phyloP scores from a whole-genome alignment of 2,888 invertebrate genomes.

The Drosophila borborema region DNA sequence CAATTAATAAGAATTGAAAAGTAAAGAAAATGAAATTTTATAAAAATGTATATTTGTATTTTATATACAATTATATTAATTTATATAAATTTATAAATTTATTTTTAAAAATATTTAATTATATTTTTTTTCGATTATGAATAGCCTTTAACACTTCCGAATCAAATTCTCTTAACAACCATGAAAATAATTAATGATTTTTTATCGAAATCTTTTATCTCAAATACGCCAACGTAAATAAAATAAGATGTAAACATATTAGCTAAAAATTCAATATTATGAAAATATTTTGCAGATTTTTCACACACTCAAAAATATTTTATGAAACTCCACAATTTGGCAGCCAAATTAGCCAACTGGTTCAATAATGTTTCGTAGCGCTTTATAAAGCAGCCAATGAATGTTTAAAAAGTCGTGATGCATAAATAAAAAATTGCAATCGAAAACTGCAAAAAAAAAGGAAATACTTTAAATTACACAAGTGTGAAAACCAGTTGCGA shows the following conservation, averaged over 20 bases:
- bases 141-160: background rate
- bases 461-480: constrained; percentile 36
- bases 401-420: constrained; percentile 46
- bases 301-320: constrained; percentile 22
- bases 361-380: constrained; percentile 15
- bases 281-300: constrained; percentile 3
- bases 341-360: constrained; percentile 26
- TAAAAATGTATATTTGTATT: background rate
- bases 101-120: background rate
- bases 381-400: constrained; percentile 6
- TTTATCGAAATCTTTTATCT: background rate
- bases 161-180: constrained; percentile 6
- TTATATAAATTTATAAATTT: background rate
- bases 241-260: background rate
- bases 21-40: background rate
- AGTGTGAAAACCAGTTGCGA: constrained; percentile 59
- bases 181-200: constrained; percentile 7
- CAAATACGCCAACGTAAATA: background rate
- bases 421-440: constrained; percentile 50
- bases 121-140: background rate
- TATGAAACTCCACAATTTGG: constrained; percentile 9
- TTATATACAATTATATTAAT: background rate
- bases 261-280: constrained; percentile 12
- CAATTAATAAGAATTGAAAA: background rate
- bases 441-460: constrained; percentile 2